A percentile compares a stretch with the other conserved stretches of the same genome.
Evolutionary conservation across 2,113 vertebrate species (phyloP).

Genomic region (Dromaius novaehollandiae): DNA sequence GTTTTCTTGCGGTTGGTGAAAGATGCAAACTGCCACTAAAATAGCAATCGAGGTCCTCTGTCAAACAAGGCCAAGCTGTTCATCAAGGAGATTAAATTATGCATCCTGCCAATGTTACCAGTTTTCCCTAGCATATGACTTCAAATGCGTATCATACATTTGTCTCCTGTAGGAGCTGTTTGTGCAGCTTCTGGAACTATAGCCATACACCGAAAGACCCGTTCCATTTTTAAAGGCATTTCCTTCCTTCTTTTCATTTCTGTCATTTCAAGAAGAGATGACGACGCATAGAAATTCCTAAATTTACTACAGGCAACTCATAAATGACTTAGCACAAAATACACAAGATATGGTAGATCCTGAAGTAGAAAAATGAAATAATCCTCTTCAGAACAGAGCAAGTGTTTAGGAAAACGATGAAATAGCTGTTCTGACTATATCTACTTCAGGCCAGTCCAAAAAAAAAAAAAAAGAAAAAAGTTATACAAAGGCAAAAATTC

Average conservation of each 20-base stretch:
- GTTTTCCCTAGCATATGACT: neutral
- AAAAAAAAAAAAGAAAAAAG: too few species aligned
- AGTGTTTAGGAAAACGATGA: too few species aligned
- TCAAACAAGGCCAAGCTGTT: conserved; percentile 40
- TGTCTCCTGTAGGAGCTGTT: neutral
- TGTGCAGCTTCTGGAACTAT: conserved; percentile 35
- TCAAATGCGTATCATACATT: neutral
- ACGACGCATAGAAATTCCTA: too few species aligned
- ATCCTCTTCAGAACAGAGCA: too few species aligned
- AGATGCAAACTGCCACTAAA: conserved; percentile 52
- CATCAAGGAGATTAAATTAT: conserved; percentile 41
- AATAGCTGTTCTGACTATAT: too few species aligned
- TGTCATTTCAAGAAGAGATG: neutral
- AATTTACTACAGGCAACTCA: too few species aligned
- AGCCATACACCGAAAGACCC: neutral
- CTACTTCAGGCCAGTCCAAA: too few species aligned
- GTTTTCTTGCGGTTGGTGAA: conserved; percentile 22
- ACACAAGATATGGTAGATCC: too few species aligned
- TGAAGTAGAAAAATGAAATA: too few species aligned
- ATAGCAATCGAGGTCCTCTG: conserved; percentile 35
- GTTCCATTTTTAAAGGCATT: conserved; percentile 2
- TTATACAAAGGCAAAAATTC: too few species aligned
- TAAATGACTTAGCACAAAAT: too few species aligned
- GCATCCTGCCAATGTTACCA: neutral
- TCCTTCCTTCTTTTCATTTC: conserved; percentile 19